phyloP scores from a whole-genome alignment of 1,140 invertebrate genomes.

The Drosophila nasuta region DNA sequence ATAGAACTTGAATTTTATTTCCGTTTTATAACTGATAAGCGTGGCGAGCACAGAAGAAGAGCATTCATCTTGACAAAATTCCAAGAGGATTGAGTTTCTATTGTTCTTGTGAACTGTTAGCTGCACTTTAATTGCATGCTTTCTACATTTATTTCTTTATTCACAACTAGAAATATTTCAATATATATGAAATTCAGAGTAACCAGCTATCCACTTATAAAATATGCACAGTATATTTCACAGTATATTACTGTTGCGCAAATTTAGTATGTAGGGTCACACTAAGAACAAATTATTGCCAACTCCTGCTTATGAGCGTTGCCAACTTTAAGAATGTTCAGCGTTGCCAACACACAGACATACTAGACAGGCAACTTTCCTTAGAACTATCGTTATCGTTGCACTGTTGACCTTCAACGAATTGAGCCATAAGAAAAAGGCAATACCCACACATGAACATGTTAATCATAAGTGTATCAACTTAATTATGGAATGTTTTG shows the following conservation, averaged over 20 bases:
- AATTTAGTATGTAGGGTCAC: background rate
- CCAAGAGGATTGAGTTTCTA: slow-evolving; percentile 8
- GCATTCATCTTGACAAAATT: slow-evolving; percentile 10
- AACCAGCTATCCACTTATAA: too few relatives aligned
- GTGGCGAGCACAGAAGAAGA: background rate
- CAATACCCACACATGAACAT: background rate
- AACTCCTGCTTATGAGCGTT: background rate
- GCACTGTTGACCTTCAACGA: background rate
- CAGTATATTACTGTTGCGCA: too few relatives aligned
- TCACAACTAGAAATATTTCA: too few relatives aligned
- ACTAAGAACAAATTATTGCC: background rate
- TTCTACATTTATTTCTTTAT: too few relatives aligned
- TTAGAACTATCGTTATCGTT: background rate
- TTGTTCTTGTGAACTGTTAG: slow-evolving; percentile 1
- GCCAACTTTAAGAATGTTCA: background rate
- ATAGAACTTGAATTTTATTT: slow-evolving; percentile 34
- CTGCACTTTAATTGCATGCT: background rate
- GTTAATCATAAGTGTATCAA: slow-evolving; percentile 18
- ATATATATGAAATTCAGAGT: too few relatives aligned
- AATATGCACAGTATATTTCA: too few relatives aligned
- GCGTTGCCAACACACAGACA: background rate
- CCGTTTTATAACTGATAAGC: slow-evolving; percentile 30
- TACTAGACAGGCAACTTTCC: background rate
- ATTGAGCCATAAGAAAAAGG: slow-evolving; percentile 11
- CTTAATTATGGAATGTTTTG: slow-evolving; percentile 40